A percentile compares a stretch with the other conserved stretches of the same genome.
Evolutionary conservation across 1,140 invertebrate genomes (phyloP).

Genomic region (Drosophila trapezifrons): DNA sequence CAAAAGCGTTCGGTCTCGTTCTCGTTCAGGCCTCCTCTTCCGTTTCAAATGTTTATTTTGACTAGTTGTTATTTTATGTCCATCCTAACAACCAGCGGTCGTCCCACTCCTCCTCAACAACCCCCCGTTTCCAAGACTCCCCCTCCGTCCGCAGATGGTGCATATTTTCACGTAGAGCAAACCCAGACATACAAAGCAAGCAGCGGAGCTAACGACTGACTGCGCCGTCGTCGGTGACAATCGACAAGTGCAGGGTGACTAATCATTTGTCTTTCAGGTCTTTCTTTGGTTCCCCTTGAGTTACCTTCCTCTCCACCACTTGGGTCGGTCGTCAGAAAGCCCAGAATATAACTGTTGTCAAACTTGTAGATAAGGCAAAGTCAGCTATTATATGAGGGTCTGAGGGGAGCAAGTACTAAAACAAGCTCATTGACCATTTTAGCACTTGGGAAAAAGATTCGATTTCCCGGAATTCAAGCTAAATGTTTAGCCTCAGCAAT

Average conservation of each 20-base stretch:
- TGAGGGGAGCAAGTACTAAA: not conserved
- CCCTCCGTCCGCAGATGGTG: constrained; percentile 1
- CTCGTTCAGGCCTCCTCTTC: not conserved
- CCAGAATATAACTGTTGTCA: constrained; percentile 31
- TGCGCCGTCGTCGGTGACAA: constrained; percentile 6
- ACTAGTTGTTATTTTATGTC: constrained; percentile 31
- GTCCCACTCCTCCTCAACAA: not conserved
- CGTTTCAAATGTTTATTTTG: constrained; percentile 30
- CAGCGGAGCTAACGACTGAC: constrained; percentile 1
- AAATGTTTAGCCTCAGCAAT: not conserved
- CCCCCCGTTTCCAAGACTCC: not conserved
- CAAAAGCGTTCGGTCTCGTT: not conserved
- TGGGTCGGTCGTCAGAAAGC: constrained; percentile 1
- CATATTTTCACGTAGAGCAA: constrained; percentile 35
- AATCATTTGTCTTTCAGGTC: constrained; percentile 38
- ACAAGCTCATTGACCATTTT: constrained; percentile 1
- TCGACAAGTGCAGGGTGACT: constrained; percentile 58
- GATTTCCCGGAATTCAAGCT: not conserved
- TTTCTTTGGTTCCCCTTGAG: constrained; percentile 35
- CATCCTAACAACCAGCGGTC: constrained; percentile 9
- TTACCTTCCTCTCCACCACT: constrained; percentile 13
- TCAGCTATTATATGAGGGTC: not conserved
- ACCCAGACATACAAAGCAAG: constrained; percentile 17
- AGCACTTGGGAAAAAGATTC: constrained; percentile 1
- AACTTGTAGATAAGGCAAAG: constrained; percentile 40